Evolutionary conservation across 2,888 invertebrate genomes (phyloP), one percentile per base, ranked within the genome.

Genomic region (Cheilosia variabilis): DNA sequence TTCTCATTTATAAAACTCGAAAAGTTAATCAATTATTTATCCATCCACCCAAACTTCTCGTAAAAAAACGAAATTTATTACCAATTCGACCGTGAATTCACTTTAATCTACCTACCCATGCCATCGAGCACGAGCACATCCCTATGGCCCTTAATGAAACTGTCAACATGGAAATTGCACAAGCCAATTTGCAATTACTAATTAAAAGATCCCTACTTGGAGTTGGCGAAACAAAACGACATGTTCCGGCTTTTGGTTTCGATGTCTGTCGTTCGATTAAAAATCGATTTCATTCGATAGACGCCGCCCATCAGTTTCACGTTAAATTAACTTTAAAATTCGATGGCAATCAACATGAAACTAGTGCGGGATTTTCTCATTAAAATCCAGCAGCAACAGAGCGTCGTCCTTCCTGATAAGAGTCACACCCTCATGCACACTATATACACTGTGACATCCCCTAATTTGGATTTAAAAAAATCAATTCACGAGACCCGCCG

Each of bases 101-200:
- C 65, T 79, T 79, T 60, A 73, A 66, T 60, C 43, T 45, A 22
- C 13, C 43, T 37, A 31, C 31, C 31, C 31, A 60, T 52, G 53
- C 53, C 53, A 66, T 79, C 53, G 66, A 22, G n/a, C 45, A 5
- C 4, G 22, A 50, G 41, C 57, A 65, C 19, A 57, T 58, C 69
- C 69, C 57, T 52, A 47, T 6, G 50, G 69, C 63, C 45, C 55
- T 73, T 69, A 78, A 78, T 83, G 72, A 78, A 73, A 73, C 68
- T 73, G 78, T 83, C 78, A 63, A 63, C 68, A 78, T 63, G 62
- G 68, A 73, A 78, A 63, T 58, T 57, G 53, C 47, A 72, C 41
- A 24, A 57, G 63, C 63, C 78, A 83, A 83, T 83, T 83, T 78
- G 73, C 55, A 77, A 83, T 83, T 68, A 83, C 78, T 73, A 83